These are phyloP conservation scores for Syrista parreyssii DNA, from an alignment of 2,888 invertebrate species.

Conservation along the genomic window DNA sequence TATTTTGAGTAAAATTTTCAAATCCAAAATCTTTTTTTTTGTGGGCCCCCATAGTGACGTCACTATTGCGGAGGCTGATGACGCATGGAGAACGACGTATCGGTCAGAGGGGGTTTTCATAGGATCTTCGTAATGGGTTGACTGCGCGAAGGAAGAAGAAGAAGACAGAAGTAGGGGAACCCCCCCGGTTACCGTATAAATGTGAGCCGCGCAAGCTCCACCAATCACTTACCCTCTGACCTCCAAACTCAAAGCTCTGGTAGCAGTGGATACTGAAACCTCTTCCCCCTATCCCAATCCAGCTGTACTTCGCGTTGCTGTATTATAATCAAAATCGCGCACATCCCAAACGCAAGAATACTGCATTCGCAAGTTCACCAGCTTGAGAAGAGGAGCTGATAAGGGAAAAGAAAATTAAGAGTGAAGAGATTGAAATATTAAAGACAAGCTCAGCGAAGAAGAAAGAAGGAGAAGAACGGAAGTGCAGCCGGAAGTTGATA, in stretches of 20 bases:
- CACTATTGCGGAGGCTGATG: slow-evolving; percentile 7
- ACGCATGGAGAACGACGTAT: slow-evolving; percentile 26
- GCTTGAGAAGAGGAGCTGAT: too few species aligned
- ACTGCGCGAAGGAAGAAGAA: slow-evolving; percentile 25
- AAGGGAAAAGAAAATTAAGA: not conserved
- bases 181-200: slow-evolving; percentile 51
- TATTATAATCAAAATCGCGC: not conserved
- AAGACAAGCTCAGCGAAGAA: not conserved
- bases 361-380: not conserved
- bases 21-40: not conserved
- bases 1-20: not conserved
- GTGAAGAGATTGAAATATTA: not conserved
- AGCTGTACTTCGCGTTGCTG: slow-evolving; percentile 1
- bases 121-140: slow-evolving; percentile 26
- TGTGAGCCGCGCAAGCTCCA: slow-evolving; percentile 59
- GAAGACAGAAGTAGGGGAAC: slow-evolving; percentile 34
- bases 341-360: not conserved
- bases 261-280: slow-evolving; percentile 20
- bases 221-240: slow-evolving; percentile 61
- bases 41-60: not conserved
- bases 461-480: not conserved
- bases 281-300: slow-evolving; percentile 2
- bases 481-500: not conserved
- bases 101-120: slow-evolving; percentile 25
- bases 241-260: slow-evolving; percentile 52